Conservation (phyloP, 2,113 vertebrate species). For the Alligator sinensis region DNA sequence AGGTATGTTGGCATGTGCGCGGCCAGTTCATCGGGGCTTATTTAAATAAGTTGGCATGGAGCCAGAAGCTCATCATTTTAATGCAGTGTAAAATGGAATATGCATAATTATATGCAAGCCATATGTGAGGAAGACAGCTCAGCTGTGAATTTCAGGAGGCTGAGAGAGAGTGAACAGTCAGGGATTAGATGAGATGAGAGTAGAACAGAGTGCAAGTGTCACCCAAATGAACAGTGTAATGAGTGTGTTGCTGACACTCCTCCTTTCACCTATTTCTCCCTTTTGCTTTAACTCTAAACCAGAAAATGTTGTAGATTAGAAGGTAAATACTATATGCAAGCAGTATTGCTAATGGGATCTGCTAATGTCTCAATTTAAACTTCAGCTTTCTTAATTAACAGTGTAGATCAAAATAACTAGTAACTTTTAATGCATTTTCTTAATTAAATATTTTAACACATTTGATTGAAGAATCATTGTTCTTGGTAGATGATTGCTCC, state of each 20-base stretch:
- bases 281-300: conserved; percentile 74
- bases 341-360: conserved; percentile 78
- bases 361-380: conserved; percentile 82
- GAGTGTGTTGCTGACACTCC: conserved; percentile 81
- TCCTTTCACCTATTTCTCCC: conserved; percentile 80
- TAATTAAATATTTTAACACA: conserved; percentile 79
- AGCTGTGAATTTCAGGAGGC: conserved; percentile 85
- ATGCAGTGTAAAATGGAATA: conserved; percentile 93
- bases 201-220: conserved; percentile 82
- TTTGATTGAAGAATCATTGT: conserved; percentile 79
- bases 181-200: conserved; percentile 80
- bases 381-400: conserved; percentile 82
- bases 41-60: conserved; percentile 91
- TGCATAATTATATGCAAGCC: conserved; percentile 92
- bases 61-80: conserved; percentile 92
- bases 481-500: conserved; percentile 74
- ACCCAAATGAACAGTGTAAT: conserved; percentile 84
- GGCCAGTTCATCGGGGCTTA: conserved; percentile 80
- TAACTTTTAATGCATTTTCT: conserved; percentile 79
- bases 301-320: conserved; percentile 62
- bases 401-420: conserved; percentile 75
- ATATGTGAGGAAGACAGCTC: conserved; percentile 88
- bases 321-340: conserved; percentile 69
- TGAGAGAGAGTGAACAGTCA: conserved; percentile 78
- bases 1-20: too few relatives aligned